Conservation (phyloP, 2,888 invertebrate genomes). For the Hypomecis atomaria region DNA sequence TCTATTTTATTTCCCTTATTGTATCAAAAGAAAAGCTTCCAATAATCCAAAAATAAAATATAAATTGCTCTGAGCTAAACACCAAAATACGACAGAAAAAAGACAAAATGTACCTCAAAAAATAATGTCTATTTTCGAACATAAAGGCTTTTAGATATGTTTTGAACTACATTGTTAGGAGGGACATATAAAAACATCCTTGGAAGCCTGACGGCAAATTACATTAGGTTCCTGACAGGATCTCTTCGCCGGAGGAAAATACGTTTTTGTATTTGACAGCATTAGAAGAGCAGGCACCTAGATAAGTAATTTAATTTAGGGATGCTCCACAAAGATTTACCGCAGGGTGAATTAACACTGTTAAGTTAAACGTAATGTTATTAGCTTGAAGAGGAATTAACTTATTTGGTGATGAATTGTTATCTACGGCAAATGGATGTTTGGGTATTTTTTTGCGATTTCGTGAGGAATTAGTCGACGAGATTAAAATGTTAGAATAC, state of each 20-base stretch:
- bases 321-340: constrained; percentile 19
- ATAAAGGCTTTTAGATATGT: constrained; percentile 27
- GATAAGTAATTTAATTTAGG: constrained; percentile 37
- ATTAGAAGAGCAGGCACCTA: constrained; percentile 28
- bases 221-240: constrained; percentile 37
- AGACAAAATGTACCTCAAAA: constrained; percentile 11
- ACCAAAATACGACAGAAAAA: neutral
- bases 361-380: constrained; percentile 7
- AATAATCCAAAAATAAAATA: neutral
- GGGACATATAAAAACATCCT: constrained; percentile 32
- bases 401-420: neutral
- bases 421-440: neutral
- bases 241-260: constrained; percentile 30
- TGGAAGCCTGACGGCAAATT: constrained; percentile 33
- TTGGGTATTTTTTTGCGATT: neutral
- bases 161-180: constrained; percentile 30
- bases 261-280: constrained; percentile 40
- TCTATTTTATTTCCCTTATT: too few relatives aligned
- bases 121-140: constrained; percentile 16
- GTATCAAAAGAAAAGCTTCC: too few relatives aligned
- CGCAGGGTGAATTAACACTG: constrained; percentile 9
- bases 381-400: neutral
- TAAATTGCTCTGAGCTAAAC: neutral
- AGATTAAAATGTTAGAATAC: too few relatives aligned
- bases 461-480: too few relatives aligned